Conservation (phyloP, 64 coral and sea anemone genomes). For the Montipora foliosa region DNA sequence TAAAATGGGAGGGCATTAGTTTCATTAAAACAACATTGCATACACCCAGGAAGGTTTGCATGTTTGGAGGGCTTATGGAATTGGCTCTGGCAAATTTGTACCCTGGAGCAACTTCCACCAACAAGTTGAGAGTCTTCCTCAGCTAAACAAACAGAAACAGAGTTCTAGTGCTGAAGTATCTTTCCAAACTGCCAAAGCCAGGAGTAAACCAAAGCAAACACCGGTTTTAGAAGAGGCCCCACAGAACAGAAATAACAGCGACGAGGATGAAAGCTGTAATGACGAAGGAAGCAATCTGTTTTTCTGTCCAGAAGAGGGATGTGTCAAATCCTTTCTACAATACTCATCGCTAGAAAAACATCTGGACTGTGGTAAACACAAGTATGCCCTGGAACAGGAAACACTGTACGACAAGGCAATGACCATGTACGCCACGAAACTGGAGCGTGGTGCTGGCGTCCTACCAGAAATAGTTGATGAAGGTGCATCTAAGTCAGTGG, state of each 20-base stretch:
- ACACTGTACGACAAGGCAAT: no score
- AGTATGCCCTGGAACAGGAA: no score
- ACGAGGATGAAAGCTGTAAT: no score
- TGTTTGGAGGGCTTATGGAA: conserved; percentile 50
- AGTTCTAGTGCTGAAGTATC: conserved; percentile 22
- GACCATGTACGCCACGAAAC: no score
- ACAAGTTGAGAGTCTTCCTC: conserved; percentile 17
- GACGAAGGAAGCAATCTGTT: no score
- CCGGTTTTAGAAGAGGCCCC: no score
- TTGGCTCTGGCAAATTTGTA: neutral
- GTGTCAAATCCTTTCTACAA: neutral
- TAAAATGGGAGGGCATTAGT: conserved; percentile 70
- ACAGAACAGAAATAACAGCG: no score
- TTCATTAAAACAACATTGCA: neutral
- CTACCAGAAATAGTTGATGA: no score
- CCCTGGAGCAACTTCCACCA: conserved; percentile 42
- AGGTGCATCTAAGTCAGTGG: no score
- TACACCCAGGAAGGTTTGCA: conserved; percentile 51
- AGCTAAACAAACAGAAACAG: conserved; percentile 33
- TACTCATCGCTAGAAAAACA: neutral
- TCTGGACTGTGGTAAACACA: no score
- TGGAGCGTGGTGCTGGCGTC: no score
- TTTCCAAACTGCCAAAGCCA: neutral
- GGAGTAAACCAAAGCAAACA: no score
- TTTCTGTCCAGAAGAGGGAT: neutral